These are phyloP conservation scores for Calcarius lapponicus DNA, from an alignment of 2,797 vertebrate species.

Conservation along the genomic window DNA sequence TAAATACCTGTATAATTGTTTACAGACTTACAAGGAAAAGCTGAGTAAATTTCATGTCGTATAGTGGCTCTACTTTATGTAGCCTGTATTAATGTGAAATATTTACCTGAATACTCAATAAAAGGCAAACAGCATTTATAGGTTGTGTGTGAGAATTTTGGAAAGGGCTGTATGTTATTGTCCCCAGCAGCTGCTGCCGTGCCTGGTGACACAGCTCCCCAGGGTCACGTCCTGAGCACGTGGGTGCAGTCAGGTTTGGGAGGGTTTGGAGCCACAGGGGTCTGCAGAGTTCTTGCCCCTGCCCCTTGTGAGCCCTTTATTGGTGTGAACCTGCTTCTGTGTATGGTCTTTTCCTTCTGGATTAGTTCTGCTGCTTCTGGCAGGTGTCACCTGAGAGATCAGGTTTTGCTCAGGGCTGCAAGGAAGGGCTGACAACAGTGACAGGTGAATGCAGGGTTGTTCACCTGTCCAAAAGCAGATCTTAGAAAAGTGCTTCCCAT, in stretches of 20 bases:
- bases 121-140: conserved; percentile 85
- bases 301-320: not conserved
- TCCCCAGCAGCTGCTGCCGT: not conserved
- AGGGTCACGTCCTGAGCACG: accelerated
- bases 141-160: conserved; percentile 73
- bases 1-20: conserved; percentile 99
- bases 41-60: conserved; percentile 98
- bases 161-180: not conserved
- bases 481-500: not conserved
- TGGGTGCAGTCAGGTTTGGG: not conserved
- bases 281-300: not conserved
- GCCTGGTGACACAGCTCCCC: not conserved
- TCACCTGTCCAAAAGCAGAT: not conserved
- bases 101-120: conserved; percentile 99
- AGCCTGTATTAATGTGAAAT: conserved; percentile 99
- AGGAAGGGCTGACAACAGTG: not conserved
- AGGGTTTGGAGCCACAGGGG: not conserved
- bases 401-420: not conserved
- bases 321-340: not conserved
- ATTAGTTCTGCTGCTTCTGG: not conserved
- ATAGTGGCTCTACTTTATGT: conserved; percentile 99
- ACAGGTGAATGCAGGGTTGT: not conserved
- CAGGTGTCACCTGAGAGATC: not conserved
- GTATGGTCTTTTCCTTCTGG: not conserved
- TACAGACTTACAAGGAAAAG: conserved; percentile 96